Evolutionary conservation across 2,113 vertebrate genomes (phyloP), one percentile per base, ranked within the genome.

Genomic region (Athene noctua): DNA sequence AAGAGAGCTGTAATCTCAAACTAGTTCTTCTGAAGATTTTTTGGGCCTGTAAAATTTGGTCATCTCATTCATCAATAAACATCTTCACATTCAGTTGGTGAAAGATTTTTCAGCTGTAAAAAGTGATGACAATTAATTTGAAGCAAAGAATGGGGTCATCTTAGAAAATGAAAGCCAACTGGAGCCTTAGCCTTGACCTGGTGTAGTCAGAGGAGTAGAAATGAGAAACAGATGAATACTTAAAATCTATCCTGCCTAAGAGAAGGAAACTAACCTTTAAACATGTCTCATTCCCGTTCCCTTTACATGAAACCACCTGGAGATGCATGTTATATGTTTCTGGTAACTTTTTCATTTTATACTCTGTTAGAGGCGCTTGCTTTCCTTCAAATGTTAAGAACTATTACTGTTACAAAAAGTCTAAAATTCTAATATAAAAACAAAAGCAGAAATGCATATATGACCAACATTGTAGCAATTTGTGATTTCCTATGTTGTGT

Each of bases 261-360:
- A 94, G 80, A 79, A 94, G 93, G 52, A 86, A 16, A 49, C 80
- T 90, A 96, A 96, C 94, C 83, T 95, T 95, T 96, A 49, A 27
- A 86, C 94, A 91, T 34, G 65, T 49, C 80, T 92, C 65, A 38
- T 89, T 92, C 80, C 16, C 38, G 89, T 95, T 92, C 47, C 30
- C 10, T 84, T 91, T 34, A 84, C 32, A 91, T 71, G 65, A 86
- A 96, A 80, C 11, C 30, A 40, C 82, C 40, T 74, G 42, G 29
- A 94, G 57, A 75, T 79, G 23, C 21, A 81, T 44, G 10, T 34
- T 71, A 36, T 36, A 63, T 67, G 18, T 21, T 47, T 14, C 18
- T 49, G 16, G 11, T 71, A 91, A 61, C 17, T 40, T 90, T 73
- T 78, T 59, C 14, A 75, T 90, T 92, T 94, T 88, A 75, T 66